Percentiles rank a stretch among this genome's conserved stretches.
Conservation (phyloP, 1,140 invertebrate species). For the Physella acuta region DNA sequence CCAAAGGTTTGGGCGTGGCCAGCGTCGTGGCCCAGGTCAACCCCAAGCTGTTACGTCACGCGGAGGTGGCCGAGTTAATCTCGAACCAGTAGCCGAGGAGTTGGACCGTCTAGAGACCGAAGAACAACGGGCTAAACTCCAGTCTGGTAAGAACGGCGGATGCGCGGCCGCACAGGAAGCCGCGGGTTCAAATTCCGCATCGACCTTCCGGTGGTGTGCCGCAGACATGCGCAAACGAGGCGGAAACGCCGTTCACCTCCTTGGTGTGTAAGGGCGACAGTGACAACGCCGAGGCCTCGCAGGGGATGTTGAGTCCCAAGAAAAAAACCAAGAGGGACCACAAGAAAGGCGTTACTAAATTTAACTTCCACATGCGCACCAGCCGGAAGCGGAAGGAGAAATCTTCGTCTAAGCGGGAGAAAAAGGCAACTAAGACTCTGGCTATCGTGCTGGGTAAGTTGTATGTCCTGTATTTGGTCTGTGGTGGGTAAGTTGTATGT, state of each 20-base stretch:
- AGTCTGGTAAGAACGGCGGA: constrained; percentile 21
- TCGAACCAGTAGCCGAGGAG: constrained; percentile 44
- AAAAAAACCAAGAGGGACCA: constrained; percentile 30
- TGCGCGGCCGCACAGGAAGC: constrained; percentile 24
- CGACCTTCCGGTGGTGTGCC: constrained; percentile 23
- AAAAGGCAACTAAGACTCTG: constrained; percentile 98
- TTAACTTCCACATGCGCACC: constrained; percentile 58
- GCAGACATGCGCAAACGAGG: constrained; percentile 32
- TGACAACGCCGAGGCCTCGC: constrained; percentile 9
- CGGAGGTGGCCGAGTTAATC: constrained; percentile 56
- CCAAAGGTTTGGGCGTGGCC: constrained; percentile 24
- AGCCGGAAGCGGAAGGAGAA: constrained; percentile 65
- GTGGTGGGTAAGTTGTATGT: no score
- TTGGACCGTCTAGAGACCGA: constrained; percentile 25
- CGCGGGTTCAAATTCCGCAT: constrained; percentile 5
- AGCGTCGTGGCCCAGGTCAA: neutral
- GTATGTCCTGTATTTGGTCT: neutral
- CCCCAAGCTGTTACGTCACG: neutral
- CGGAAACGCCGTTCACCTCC: constrained; percentile 37
- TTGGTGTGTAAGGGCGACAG: constrained; percentile 21
- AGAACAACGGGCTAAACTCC: constrained; percentile 9
- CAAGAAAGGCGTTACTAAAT: constrained; percentile 73
- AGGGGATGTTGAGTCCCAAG: constrained; percentile 27
- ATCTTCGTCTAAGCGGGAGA: constrained; percentile 90
- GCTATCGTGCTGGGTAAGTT: constrained; percentile 94